Conservation (phyloP, 2,888 invertebrate species). For the Trilocha varians region DNA sequence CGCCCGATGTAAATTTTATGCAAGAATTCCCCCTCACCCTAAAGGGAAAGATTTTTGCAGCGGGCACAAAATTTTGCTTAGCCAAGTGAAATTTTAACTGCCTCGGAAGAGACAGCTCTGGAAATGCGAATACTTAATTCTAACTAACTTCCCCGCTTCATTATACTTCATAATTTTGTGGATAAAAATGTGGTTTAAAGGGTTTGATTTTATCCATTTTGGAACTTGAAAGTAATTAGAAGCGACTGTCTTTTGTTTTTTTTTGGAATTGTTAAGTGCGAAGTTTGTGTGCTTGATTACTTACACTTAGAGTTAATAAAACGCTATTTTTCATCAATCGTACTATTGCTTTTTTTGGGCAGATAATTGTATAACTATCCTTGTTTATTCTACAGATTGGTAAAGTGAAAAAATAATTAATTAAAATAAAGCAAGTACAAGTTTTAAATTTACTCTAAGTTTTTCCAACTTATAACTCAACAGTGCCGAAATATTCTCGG, state of each 20-base stretch:
- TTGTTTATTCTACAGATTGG: too few species aligned
- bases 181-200: slow-evolving; percentile 51
- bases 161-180: slow-evolving; percentile 69
- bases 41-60: slow-evolving; percentile 70
- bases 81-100: slow-evolving; percentile 73
- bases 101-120: slow-evolving; percentile 68
- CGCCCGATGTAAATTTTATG: slow-evolving; percentile 73
- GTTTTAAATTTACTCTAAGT: neutral
- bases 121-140: slow-evolving; percentile 70
- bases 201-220: slow-evolving; percentile 21
- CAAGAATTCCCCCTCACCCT: slow-evolving; percentile 67
- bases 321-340: too few species aligned
- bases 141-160: slow-evolving; percentile 70
- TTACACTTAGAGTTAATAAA: too few species aligned
- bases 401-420: neutral
- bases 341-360: too few species aligned
- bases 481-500: slow-evolving; percentile 28
- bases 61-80: slow-evolving; percentile 72
- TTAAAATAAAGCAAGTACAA: neutral
- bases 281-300: too few species aligned
- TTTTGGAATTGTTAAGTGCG: too few species aligned
- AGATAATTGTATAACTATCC: too few species aligned
- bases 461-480: slow-evolving; percentile 37
- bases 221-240: too few species aligned
- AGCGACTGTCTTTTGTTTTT: too few species aligned